Evolutionary conservation across 2,888 invertebrate species (phyloP).

Genomic region (Cylindroiulus punctatus): DNA sequence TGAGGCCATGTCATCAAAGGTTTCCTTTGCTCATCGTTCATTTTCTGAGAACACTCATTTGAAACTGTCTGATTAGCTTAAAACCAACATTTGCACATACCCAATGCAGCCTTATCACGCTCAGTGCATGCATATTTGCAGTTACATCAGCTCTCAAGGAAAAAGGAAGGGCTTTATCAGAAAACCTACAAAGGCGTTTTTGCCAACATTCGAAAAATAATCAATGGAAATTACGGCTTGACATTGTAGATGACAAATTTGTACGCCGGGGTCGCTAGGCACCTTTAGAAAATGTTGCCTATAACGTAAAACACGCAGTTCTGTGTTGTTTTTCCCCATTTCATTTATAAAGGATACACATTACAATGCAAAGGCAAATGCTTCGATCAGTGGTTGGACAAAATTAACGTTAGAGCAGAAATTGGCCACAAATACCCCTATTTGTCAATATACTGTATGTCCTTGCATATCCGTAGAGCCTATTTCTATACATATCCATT

Average conservation of each 20-base stretch:
- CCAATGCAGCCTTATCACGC: background rate
- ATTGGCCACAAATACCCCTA: too few species aligned
- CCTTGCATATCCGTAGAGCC: too few species aligned
- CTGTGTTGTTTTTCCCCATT: too few species aligned
- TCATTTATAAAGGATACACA: too few species aligned
- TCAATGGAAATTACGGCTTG: background rate
- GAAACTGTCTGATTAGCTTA: background rate
- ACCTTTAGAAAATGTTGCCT: background rate
- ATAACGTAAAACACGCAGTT: background rate
- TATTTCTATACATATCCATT: too few species aligned
- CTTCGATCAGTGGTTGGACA: too few species aligned
- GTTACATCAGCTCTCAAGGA: background rate
- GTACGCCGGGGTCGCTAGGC: background rate
- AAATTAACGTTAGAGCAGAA: too few species aligned
- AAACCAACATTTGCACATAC: background rate
- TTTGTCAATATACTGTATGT: too few species aligned
- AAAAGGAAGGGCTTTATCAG: background rate
- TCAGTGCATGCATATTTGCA: background rate
- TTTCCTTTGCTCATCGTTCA: background rate
- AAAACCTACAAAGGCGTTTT: slow-evolving; percentile 11
- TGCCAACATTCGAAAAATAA: background rate
- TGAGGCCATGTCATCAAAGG: background rate
- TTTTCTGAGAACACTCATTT: background rate
- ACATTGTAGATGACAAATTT: background rate
- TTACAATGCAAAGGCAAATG: too few species aligned